phyloP scores from a whole-genome alignment of 2,113 vertebrate genomes.

The Hydropotes inermis region DNA sequence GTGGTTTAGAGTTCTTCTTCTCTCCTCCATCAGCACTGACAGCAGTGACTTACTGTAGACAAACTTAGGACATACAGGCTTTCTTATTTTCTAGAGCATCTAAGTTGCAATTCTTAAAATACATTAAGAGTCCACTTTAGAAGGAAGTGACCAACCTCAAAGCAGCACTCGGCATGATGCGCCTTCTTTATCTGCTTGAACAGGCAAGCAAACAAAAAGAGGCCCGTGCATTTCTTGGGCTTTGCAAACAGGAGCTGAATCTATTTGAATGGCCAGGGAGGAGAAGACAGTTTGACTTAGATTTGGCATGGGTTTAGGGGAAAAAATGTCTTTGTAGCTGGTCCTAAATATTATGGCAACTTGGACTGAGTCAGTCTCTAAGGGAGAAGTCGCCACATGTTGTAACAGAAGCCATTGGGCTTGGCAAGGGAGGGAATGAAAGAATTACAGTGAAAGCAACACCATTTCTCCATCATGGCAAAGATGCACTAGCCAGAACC shows the following conservation, averaged over 20 bases:
- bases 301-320: constrained; percentile 51
- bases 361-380: constrained; percentile 48
- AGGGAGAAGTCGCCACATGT: constrained; percentile 70
- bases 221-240: background rate
- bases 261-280: constrained; percentile 22
- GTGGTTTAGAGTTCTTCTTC: background rate
- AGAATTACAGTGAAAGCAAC: background rate
- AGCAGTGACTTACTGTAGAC: background rate
- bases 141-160: background rate
- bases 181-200: constrained; percentile 48
- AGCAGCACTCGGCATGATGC: background rate
- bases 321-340: constrained; percentile 68
- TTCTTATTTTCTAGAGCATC: background rate
- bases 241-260: constrained; percentile 14
- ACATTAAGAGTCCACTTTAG: background rate
- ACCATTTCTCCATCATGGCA: background rate
- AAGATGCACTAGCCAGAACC: background rate
- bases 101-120: background rate
- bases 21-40: background rate
- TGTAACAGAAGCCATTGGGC: constrained; percentile 59
- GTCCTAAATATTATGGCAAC: constrained; percentile 65
- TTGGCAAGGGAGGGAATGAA: constrained; percentile 49
- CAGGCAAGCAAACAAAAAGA: background rate
- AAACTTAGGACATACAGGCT: background rate
- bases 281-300: constrained; percentile 24